Evolutionary conservation across 1,140 invertebrate genomes (phyloP), one percentile per base, ranked within the genome.

Genomic region (Limonius californicus): DNA sequence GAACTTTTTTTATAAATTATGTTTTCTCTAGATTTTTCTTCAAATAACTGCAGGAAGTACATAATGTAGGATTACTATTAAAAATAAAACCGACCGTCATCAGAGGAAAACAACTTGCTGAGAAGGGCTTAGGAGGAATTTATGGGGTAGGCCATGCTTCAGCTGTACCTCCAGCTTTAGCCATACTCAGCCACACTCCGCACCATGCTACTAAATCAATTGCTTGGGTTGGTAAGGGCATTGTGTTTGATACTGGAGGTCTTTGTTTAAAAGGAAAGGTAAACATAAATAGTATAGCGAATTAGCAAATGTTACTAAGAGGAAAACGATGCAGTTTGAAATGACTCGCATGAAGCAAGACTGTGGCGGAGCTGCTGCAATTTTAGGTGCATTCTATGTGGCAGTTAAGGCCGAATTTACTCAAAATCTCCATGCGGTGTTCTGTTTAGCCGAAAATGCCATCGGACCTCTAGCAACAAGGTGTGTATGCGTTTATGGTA

Each of bases 271-370:
- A 96, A 78, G 82, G 86, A 18, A 93, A 92, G 82, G 88, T 90
- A n/a, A n/a, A n/a, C n/a, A n/a, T n/a, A n/a, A n/a, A n/a, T n/a
- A n/a, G n/a, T n/a, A n/a, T n/a, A n/a, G n/a, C n/a, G n/a, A n/a
- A n/a, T n/a, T n/a, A n/a, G n/a, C n/a, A n/a, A n/a, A n/a, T n/a
- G n/a, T n/a, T n/a, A n/a, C n/a, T n/a, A n/a, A n/a, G n/a, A 3
- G 23, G 9, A 3, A 9, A 4, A 4, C 23, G 9, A 16, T 61
- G 4, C 59, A 90, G 87, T 86, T 86, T n/a, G 83, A 84, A 0
- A 95, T 95, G 92, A 86, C 88, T 57, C 90, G 90, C 23, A 97
- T 97, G 94, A 96, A 97, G 74, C 79, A 89, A 8, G 94, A 97
- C 78, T 95, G 92, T 80, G 94, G 91, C 3, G 94, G 93, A 21